Conservation (phyloP, 2,797 vertebrate species). For the Harpagifer antarcticus region DNA sequence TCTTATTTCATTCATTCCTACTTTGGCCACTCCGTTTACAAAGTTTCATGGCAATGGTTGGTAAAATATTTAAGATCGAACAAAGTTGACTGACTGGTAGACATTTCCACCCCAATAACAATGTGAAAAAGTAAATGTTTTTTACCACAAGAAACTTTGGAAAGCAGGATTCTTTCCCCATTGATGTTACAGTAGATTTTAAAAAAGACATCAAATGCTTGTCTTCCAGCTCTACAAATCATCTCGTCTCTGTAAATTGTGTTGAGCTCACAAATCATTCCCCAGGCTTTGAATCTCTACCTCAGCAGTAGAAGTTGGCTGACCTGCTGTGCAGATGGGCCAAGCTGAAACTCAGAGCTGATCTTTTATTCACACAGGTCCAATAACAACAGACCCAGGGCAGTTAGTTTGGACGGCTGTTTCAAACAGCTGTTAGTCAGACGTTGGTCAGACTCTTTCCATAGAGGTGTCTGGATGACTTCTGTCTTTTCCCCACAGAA, state of each 20-base stretch:
- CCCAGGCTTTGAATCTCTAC: slow-evolving; percentile 48
- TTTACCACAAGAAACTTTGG: slow-evolving; percentile 2
- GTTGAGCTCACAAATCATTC: slow-evolving; percentile 56
- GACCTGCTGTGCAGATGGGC: slow-evolving; percentile 71
- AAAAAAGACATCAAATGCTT: slow-evolving; percentile 10
- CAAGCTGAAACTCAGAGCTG: slow-evolving; percentile 65
- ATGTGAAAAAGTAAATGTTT: slow-evolving; percentile 8
- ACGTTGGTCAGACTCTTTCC: slow-evolving; percentile 10
- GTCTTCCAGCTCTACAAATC: slow-evolving; percentile 45
- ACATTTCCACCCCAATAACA: neutral
- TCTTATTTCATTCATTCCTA: no score
- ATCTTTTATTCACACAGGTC: slow-evolving; percentile 69
- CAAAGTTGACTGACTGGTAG: neutral
- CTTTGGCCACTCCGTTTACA: neutral
- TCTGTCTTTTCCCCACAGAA: slow-evolving; percentile 84
- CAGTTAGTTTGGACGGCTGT: slow-evolving; percentile 44
- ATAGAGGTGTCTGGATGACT: slow-evolving; percentile 33
- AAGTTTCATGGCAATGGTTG: neutral
- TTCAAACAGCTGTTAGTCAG: slow-evolving; percentile 63
- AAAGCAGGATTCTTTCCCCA: slow-evolving; percentile 4
- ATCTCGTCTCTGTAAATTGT: slow-evolving; percentile 38
- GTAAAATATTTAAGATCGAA: neutral
- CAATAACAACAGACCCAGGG: slow-evolving; percentile 54
- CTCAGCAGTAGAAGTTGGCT: slow-evolving; percentile 72
- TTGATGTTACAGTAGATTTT: slow-evolving; percentile 31